A percentile compares a stretch with the other conserved stretches of the same genome.
Evolutionary conservation across 2,113 vertebrate genomes (phyloP).

Genomic region (Fregata magnificens): DNA sequence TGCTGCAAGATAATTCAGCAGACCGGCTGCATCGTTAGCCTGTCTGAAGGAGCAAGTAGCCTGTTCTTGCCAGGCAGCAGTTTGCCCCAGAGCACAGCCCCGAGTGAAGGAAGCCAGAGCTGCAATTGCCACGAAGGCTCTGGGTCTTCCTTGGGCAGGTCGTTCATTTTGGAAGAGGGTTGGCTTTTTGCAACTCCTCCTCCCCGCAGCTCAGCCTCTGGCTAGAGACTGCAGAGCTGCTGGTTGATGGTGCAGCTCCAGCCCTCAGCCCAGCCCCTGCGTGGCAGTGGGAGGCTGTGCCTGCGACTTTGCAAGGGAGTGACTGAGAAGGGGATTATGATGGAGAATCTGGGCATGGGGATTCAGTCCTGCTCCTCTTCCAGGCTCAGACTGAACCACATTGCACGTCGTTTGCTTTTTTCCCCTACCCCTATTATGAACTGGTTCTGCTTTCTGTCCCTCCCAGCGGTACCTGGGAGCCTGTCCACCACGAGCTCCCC

Average conservation of each 20-base stretch:
- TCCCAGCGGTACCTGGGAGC: not conserved
- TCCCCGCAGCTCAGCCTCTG: not conserved
- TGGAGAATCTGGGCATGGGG: not conserved
- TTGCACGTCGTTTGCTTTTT: not conserved
- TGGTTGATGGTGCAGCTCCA: not conserved
- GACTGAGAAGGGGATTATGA: accelerated
- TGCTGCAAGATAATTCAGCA: not conserved
- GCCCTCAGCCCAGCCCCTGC: not conserved
- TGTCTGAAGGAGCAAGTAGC: not conserved
- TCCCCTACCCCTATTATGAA: accelerated
- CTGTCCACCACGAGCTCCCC: accelerated
- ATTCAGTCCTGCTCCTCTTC: not conserved
- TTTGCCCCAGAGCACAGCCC: not conserved
- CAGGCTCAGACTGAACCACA: accelerated
- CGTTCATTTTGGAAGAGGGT: not conserved
- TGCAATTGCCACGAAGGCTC: not conserved
- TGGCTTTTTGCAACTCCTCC: not conserved
- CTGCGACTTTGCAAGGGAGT: not conserved
- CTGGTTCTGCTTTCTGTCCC: not conserved
- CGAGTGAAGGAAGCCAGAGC: not conserved
- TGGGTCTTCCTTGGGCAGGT: not conserved
- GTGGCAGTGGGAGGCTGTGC: not conserved
- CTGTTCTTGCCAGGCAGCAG: not conserved
- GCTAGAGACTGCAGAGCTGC: not conserved
- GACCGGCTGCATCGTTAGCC: accelerated